Evolutionary conservation across 1,140 invertebrate species (phyloP).

Genomic region (Sweltsa coloradensis): DNA sequence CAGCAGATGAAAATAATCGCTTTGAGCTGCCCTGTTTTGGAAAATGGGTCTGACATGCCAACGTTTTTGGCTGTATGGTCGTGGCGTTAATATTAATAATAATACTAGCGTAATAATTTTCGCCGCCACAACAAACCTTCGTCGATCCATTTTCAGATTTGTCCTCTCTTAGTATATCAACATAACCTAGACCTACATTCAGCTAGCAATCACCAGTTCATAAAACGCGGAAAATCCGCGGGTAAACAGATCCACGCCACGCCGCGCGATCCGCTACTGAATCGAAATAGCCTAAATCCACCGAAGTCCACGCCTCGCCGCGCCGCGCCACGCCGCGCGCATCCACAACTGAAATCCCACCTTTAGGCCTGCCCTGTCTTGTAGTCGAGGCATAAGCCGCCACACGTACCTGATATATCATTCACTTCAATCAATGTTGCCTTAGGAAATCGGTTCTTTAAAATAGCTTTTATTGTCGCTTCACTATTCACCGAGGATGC

Average conservation of each 20-base stretch:
- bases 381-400: background rate
- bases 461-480: slow-evolving; percentile 32
- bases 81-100: too few relatives aligned
- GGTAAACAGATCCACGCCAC: background rate
- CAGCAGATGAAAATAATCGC: too few relatives aligned
- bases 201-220: too few relatives aligned
- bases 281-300: background rate
- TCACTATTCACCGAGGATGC: background rate
- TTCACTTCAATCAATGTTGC: slow-evolving; percentile 52
- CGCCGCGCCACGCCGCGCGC: too few relatives aligned
- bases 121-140: too few relatives aligned
- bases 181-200: too few relatives aligned
- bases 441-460: slow-evolving; percentile 44
- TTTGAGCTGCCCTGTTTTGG: too few relatives aligned
- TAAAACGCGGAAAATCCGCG: slow-evolving; percentile 6
- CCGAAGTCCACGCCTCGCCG: background rate
- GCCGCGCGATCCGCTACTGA: background rate
- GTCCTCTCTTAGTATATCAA: too few relatives aligned
- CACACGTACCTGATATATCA: slow-evolving; percentile 49
- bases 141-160: too few relatives aligned
- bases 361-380: slow-evolving; percentile 4
- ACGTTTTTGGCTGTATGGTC: too few relatives aligned
- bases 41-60: too few relatives aligned
- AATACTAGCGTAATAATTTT: too few relatives aligned
- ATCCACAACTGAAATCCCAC: slow-evolving; percentile 10